These are phyloP conservation scores for Spheniscus mendiculus DNA, from an alignment of 2,113 vertebrate genomes.

Conservation along the genomic window DNA sequence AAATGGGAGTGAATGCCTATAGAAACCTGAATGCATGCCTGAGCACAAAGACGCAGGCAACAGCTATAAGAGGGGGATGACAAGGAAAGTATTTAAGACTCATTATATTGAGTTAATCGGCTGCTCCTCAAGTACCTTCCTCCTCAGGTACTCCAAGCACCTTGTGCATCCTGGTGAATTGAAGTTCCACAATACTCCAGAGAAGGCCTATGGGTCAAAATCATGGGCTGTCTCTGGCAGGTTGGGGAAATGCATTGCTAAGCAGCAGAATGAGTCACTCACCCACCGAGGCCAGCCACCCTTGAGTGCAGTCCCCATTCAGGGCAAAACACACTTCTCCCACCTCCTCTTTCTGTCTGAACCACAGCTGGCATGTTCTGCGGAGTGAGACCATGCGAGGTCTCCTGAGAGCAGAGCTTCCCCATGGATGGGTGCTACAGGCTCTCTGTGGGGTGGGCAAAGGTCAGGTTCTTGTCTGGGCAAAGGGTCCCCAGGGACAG, in stretches of 20 bases:
- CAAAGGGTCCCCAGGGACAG: not conserved
- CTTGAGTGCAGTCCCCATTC: fast-evolving
- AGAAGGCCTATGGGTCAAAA: not conserved
- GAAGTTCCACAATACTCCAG: not conserved
- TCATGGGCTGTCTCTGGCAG: not conserved
- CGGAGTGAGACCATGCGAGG: too few relatives aligned
- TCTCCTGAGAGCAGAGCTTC: too few relatives aligned
- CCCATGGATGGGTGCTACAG: fast-evolving
- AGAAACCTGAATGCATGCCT: not conserved
- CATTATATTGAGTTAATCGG: not conserved
- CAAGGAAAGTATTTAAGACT: not conserved
- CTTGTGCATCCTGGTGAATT: not conserved
- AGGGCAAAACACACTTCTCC: not conserved
- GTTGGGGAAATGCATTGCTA: fast-evolving
- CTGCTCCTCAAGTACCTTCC: not conserved
- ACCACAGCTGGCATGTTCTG: too few relatives aligned
- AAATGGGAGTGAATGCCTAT: not conserved
- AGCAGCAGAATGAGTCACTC: not conserved
- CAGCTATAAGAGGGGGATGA: not conserved
- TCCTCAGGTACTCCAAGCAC: not conserved
- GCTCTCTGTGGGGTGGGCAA: not conserved
- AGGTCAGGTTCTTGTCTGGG: not conserved
- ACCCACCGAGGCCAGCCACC: fast-evolving
- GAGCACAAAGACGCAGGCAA: not conserved
- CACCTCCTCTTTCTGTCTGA: not conserved